Evolutionary conservation across 2,888 invertebrate species (phyloP).

Genomic region (Podotricha telesiphe): DNA sequence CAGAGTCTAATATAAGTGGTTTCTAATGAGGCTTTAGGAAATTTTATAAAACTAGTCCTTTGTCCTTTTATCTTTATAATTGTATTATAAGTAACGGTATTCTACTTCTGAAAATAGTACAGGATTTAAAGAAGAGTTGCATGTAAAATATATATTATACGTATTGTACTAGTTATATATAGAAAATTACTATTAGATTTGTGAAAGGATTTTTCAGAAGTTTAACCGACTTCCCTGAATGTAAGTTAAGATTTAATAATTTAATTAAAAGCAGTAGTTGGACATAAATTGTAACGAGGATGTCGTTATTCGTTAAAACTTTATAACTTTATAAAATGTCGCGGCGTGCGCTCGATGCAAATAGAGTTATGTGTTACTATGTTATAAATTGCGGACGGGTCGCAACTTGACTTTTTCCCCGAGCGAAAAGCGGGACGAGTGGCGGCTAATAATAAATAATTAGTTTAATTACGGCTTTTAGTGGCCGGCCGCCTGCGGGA

Average conservation of each 20-base stretch:
- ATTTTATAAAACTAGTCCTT: slow-evolving; percentile 22
- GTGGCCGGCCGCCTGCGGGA: slow-evolving; percentile 60
- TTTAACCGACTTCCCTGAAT: too few relatives aligned
- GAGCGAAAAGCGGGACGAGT: slow-evolving; percentile 59
- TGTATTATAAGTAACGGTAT: too few relatives aligned
- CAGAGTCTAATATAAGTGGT: slow-evolving; percentile 49
- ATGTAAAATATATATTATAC: too few relatives aligned
- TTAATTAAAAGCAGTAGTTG: not conserved
- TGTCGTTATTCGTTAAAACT: not conserved
- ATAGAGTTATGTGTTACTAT: slow-evolving; percentile 59
- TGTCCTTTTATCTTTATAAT: slow-evolving; percentile 10
- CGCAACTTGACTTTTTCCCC: slow-evolving; percentile 65
- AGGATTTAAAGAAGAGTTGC: too few relatives aligned
- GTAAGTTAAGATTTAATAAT: not conserved
- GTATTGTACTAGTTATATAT: too few relatives aligned
- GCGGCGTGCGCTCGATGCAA: slow-evolving; percentile 31
- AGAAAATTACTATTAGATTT: too few relatives aligned
- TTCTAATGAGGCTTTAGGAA: slow-evolving; percentile 49
- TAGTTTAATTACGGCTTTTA: slow-evolving; percentile 79
- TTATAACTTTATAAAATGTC: slow-evolving; percentile 5
- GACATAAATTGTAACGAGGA: not conserved
- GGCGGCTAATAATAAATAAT: slow-evolving; percentile 76
- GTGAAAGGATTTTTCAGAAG: too few relatives aligned
- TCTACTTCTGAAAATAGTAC: too few relatives aligned
- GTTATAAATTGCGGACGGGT: slow-evolving; percentile 62